phyloP scores from a whole-genome alignment of 1,140 invertebrate species.

The Bombus pyrosoma region DNA sequence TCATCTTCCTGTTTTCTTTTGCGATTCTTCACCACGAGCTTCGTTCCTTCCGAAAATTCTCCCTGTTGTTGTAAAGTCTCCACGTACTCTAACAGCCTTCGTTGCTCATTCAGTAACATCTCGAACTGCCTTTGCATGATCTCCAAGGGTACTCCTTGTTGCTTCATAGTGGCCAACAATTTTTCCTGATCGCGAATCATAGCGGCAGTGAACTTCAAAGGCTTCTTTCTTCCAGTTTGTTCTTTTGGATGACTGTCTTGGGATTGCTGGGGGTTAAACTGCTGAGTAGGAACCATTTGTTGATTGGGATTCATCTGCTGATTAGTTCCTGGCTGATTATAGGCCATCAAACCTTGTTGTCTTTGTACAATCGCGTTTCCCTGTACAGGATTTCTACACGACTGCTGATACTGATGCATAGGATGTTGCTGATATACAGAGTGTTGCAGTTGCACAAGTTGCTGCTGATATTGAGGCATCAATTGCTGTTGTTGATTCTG shows the following conservation, averaged over 20 bases:
- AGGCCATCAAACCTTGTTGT: not conserved
- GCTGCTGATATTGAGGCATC: not conserved
- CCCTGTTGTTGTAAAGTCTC: slow-evolving; percentile 48
- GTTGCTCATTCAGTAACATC: slow-evolving; percentile 72
- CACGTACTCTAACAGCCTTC: slow-evolving; percentile 67
- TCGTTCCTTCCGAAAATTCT: not conserved
- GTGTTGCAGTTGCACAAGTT: not conserved
- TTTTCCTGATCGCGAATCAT: slow-evolving; percentile 77
- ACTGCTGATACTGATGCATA: not conserved
- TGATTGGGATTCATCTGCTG: not conserved
- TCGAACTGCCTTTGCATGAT: slow-evolving; percentile 76
- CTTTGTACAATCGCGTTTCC: not conserved
- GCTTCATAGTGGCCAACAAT: slow-evolving; percentile 70
- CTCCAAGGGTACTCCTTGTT: slow-evolving; percentile 72
- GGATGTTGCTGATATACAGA: not conserved
- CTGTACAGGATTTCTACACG: slow-evolving; percentile 3
- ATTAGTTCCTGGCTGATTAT: slow-evolving; percentile 1
- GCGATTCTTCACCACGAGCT: not conserved
- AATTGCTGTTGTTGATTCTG: slow-evolving; percentile 21
- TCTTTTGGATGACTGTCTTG: not conserved
- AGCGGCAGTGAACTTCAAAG: slow-evolving; percentile 64
- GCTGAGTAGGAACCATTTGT: not conserved
- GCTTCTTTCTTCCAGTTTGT: slow-evolving; percentile 11
- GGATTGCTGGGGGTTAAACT: not conserved
- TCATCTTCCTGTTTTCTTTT: slow-evolving; percentile 54